Percentiles rank a stretch among this genome's conserved stretches.
These are phyloP conservation scores for Drosophila sechellia DNA, from an alignment of 1,140 invertebrate species.

Conservation along the genomic window DNA sequence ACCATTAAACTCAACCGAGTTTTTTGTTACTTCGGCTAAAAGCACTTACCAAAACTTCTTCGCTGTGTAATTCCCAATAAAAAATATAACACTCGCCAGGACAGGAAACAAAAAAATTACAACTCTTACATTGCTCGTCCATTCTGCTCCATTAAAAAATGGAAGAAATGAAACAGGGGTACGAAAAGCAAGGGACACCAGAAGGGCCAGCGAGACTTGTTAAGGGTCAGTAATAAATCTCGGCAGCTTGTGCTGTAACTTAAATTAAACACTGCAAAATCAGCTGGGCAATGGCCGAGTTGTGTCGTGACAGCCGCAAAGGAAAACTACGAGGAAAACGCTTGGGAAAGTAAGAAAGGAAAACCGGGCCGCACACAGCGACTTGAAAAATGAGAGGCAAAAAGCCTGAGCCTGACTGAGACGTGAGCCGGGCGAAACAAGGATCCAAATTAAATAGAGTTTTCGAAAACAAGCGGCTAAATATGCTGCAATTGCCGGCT, in stretches of 20 bases:
- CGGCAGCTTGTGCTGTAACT: conserved; percentile 75
- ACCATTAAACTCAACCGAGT: not conserved
- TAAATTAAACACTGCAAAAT: conserved; percentile 83
- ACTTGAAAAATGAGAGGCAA: conserved; percentile 72
- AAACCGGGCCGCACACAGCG: conserved; percentile 38
- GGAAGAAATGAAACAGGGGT: conserved; percentile 6
- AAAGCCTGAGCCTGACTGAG: conserved; percentile 39
- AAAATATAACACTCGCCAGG: conserved; percentile 39
- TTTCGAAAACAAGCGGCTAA: conserved; percentile 77
- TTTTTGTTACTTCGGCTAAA: not conserved
- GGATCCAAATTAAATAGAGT: conserved; percentile 74
- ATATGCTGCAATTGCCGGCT: conserved; percentile 57
- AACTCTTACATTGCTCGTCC: conserved; percentile 38
- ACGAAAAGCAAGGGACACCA: conserved; percentile 25
- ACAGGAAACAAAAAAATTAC: conserved; percentile 38
- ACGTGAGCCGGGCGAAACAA: conserved; percentile 50
- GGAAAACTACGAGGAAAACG: conserved; percentile 24
- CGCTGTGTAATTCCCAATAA: conserved; percentile 43
- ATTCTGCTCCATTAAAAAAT: conserved; percentile 21
- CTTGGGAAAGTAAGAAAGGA: conserved; percentile 30
- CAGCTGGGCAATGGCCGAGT: conserved; percentile 57
- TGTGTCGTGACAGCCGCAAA: conserved; percentile 31
- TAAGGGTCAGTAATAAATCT: conserved; percentile 83
- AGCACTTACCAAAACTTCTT: conserved; percentile 28
- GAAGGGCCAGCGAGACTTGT: conserved; percentile 59